Evolutionary conservation across 2,113 vertebrate genomes (phyloP), one percentile per base, ranked within the genome.

Genomic region (Xerus inauris): DNA sequence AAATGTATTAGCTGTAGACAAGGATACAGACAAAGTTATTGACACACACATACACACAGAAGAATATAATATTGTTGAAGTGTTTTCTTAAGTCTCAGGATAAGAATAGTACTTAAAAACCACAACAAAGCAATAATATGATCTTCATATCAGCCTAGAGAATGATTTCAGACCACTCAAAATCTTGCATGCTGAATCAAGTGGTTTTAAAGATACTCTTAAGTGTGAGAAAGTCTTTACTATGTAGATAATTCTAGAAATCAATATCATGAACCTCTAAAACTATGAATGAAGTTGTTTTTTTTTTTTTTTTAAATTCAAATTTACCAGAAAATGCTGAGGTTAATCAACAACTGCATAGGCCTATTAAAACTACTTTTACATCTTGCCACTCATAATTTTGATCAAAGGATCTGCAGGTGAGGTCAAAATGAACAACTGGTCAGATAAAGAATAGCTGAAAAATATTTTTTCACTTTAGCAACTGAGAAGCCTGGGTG

Each of bases 281-380:
- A 95, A 65, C 79, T 57, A 32, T 42, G 8, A 17, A 62, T 73
- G 69, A 88, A 95, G 54, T 45, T 67, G n/a, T n/a, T n/a, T n/a
- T n/a, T n/a, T n/a, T n/a, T n/a, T n/a, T 90, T 96, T 95, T 95
- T 73, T 62, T 28, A 62, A 93, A 75, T 76, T 91, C 89, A 94
- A 93, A 82, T 76, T 85, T 93, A 72, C n/a, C 42, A 95, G 76
- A 94, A 97, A 92, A 92, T 86, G 40, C 32, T 86, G 40, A 49
- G 6, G 47, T 62, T 69, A 77, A 91, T 57, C 65, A 91, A 38
- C 30, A 86, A 51, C 30, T 32, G 47, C 47, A 82, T 8, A 75
- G 87, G 92, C 57, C n/a, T 93, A 57, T 40, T 95, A 69, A 47
- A 95, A 95, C 82, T 40, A 30, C 4, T 49, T 87, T 91, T 35